Evolutionary conservation across 2,797 vertebrate species (phyloP).

Genomic region (Salmo trutta): DNA sequence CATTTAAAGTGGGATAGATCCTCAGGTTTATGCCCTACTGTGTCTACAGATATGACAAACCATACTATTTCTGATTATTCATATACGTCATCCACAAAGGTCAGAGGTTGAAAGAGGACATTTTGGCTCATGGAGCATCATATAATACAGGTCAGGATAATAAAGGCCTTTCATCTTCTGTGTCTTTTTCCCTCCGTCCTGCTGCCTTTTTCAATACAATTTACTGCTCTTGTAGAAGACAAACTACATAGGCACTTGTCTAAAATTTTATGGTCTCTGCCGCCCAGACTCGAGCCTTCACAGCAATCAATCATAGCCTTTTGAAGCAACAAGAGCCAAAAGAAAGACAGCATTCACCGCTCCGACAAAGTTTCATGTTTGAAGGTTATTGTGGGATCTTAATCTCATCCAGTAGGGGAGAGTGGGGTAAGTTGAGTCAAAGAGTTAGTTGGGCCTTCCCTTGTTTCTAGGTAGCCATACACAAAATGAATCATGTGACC

Average conservation of each 20-base stretch:
- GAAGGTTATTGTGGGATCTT: constrained; percentile 2
- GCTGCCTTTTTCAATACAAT: constrained; percentile 18
- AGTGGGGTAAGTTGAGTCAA: no score
- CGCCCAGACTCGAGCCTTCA: constrained; percentile 18
- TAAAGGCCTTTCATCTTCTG: constrained; percentile 13
- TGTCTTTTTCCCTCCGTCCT: background rate
- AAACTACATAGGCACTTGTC: constrained; percentile 27
- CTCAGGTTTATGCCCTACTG: background rate
- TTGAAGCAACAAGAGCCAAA: constrained; percentile 6
- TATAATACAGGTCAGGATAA: constrained; percentile 31
- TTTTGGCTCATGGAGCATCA: constrained; percentile 23
- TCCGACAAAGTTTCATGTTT: background rate
- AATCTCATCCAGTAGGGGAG: background rate
- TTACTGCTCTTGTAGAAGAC: constrained; percentile 38
- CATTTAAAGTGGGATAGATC: background rate
- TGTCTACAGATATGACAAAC: constrained; percentile 4
- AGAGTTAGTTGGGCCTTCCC: no score
- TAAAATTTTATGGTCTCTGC: constrained; percentile 31
- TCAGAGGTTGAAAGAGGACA: constrained; percentile 30
- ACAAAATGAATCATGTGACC: no score
- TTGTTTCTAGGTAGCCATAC: no score
- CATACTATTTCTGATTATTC: constrained; percentile 17
- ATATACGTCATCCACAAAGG: constrained; percentile 38
- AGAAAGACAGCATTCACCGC: constrained; percentile 11
- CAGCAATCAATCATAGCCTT: constrained; percentile 33